Base-by-base conservation (phyloP, 1,140 invertebrate species). In the Caenorhabditis brenneri region DNA sequence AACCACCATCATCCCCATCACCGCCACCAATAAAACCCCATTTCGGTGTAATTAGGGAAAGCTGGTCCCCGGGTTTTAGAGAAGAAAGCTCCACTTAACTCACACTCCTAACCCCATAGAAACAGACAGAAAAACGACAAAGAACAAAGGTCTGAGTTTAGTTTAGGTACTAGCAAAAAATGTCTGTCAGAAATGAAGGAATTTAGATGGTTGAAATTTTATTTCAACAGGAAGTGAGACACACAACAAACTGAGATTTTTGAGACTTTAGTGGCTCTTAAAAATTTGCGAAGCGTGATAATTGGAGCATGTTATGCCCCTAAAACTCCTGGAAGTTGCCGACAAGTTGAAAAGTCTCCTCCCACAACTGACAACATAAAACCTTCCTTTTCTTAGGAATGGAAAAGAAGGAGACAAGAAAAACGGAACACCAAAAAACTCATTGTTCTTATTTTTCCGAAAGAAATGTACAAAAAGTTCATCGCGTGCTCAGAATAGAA, bases 211-310 rank as follows among this genome's bases (percentile, higher is more conserved):
- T 27, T 6, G 53, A 27, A 58, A 58, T 4, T 6, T 7, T 12
- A n/a, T 24, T 74, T 74, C 33, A 74, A 74, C 19, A 36, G 33
- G 46, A 29, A 36, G 36, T 22, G 65, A 42, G n/a, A 42, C 29
- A 36, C 58, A 19, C 29, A 65, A 16, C 2, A 42, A 55, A 74
- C 65, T 74, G 65, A 42, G 65, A 74, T 74, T 74, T 74, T 74
- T 42, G 65, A 74, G 36, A 22, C 36, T 42, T 74, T 74, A 74
- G 65, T 6, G 36, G 36, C 36, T 74, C 36, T 74, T 42, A 42
- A 74, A 74, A 74, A 74, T 74, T 74, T 74, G 36, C 65, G 65
- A 74, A 74, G 65, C 65, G 65, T 74, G 65, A 74, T 74, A 74
- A 74, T 74, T 74, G 65, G 36, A 74, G 65, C 65, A 74, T 74